phyloP scores from a whole-genome alignment of 2,888 invertebrate species.

The Frankliniella fusca region DNA sequence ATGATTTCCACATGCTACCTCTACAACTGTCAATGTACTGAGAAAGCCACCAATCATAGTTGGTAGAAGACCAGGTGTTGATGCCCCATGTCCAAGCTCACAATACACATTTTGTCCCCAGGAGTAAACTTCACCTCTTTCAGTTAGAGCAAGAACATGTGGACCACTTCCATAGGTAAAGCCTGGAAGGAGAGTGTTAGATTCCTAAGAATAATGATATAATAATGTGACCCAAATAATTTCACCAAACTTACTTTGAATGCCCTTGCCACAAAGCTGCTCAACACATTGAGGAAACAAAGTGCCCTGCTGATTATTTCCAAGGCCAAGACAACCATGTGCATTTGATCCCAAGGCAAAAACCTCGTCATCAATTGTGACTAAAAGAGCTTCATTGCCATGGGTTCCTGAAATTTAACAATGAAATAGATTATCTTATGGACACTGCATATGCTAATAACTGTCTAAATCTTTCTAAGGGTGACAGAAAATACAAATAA shows the following conservation, averaged over 20 bases:
- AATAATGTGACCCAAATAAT: background rate
- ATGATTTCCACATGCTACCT: conserved; percentile 57
- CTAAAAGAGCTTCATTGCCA: conserved; percentile 57
- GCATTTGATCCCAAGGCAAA: conserved; percentile 56
- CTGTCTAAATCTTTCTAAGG: conserved; percentile 24
- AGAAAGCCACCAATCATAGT: conserved; percentile 49
- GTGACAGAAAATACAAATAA: conserved; percentile 28
- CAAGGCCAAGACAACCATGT: conserved; percentile 55
- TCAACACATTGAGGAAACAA: conserved; percentile 53
- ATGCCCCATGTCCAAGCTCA: conserved; percentile 56
- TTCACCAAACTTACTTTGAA: conserved; percentile 46
- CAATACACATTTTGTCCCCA: conserved; percentile 60
- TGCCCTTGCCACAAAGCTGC: conserved; percentile 51
- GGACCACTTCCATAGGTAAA: conserved; percentile 58
- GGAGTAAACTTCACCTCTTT: conserved; percentile 54
- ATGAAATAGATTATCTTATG: conserved; percentile 28
- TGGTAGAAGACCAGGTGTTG: conserved; percentile 53
- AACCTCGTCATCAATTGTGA: conserved; percentile 56
- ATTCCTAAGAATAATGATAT: background rate
- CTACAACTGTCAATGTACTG: conserved; percentile 49
- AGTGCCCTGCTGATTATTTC: conserved; percentile 52
- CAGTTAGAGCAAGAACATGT: conserved; percentile 56
- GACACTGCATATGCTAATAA: background rate
- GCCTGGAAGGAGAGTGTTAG: conserved; percentile 39
- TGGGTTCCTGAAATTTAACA: conserved; percentile 46